Evolutionary conservation across 2,888 invertebrate species (phyloP).

Genomic region (Myathropa florea): DNA sequence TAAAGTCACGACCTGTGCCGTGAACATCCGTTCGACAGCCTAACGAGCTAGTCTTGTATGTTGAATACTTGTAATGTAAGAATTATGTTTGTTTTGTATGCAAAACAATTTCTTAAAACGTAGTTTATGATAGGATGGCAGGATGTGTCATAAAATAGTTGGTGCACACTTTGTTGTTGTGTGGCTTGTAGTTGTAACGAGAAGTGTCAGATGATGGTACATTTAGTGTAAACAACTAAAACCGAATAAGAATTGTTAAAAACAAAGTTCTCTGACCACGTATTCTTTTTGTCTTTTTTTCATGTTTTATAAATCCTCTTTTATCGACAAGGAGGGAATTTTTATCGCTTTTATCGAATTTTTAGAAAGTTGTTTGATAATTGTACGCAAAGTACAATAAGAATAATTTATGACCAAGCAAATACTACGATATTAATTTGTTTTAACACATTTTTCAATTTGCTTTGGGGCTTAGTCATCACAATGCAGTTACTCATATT

Average conservation of each 20-base stretch:
- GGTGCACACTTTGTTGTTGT: not conserved
- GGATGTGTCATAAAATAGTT: not conserved
- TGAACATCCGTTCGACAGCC: not conserved
- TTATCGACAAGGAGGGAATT: too few relatives aligned
- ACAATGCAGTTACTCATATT: not conserved
- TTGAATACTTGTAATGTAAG: not conserved
- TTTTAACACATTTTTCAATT: not conserved
- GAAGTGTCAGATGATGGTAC: too few relatives aligned
- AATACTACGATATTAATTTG: not conserved
- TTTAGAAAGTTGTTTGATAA: too few relatives aligned
- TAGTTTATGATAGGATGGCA: not conserved
- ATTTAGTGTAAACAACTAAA: not conserved
- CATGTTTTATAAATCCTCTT: too few relatives aligned
- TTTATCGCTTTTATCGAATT: too few relatives aligned
- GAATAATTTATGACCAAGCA: not conserved
- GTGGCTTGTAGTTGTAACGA: not conserved
- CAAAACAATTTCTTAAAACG: not conserved
- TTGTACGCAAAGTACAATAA: not conserved
- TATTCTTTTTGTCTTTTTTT: too few relatives aligned
- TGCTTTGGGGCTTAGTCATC: not conserved
- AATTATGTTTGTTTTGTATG: not conserved
- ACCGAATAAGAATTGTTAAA: not conserved
- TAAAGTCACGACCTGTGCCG: conserved; percentile 26
- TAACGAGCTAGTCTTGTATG: not conserved
- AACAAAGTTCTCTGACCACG: not conserved